phyloP scores from a whole-genome alignment of 1,140 invertebrate species.

The Panagrolaimus sp. region DNA sequence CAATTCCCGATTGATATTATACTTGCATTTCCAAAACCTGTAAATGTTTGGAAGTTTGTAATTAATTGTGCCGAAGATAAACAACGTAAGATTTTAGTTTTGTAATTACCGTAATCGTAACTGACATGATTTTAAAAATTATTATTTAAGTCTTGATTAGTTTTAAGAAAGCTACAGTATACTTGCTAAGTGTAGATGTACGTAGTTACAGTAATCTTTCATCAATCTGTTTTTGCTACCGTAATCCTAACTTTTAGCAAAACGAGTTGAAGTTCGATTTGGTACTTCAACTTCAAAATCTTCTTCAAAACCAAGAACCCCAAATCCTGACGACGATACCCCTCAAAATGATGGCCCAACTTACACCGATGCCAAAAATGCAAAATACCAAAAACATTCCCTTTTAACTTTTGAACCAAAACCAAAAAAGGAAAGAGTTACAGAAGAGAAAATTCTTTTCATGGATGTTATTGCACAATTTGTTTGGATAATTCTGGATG shows the following conservation, averaged over 20 bases:
- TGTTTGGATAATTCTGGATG: background rate
- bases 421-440: background rate
- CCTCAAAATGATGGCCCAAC: background rate
- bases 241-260: background rate
- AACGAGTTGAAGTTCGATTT: background rate
- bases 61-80: background rate
- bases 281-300: background rate
- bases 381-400: background rate
- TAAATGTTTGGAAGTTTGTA: slow-evolving; percentile 7
- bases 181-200: too few species aligned
- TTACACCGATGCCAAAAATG: slow-evolving; percentile 10
- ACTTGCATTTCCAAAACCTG: background rate
- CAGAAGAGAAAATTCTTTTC: background rate
- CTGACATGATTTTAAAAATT: too few species aligned
- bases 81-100: slow-evolving; percentile 3
- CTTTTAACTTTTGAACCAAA: background rate
- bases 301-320: too few species aligned
- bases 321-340: background rate
- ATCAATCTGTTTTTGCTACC: too few species aligned
- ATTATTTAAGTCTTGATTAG: too few species aligned
- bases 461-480: slow-evolving; percentile 5
- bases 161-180: too few species aligned
- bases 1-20: slow-evolving; percentile 8
- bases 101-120: background rate
- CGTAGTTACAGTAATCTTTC: too few species aligned